Conservation (phyloP, 2,888 invertebrate species). For the Chirona hameri region DNA sequence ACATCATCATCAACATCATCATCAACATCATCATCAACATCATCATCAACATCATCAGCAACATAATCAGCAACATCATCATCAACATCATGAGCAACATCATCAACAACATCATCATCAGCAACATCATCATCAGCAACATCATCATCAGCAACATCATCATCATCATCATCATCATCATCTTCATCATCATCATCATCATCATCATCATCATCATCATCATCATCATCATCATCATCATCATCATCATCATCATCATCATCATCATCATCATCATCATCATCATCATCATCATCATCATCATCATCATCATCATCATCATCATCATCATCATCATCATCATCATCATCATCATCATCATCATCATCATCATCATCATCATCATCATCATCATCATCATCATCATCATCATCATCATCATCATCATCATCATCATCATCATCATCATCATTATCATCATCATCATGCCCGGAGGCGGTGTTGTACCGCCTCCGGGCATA, state of each 20-base stretch:
- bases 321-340: too few species aligned
- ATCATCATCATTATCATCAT: background rate
- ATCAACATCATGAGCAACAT: too few species aligned
- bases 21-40: background rate
- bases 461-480: too few species aligned
- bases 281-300: background rate
- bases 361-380: slow-evolving; percentile 22
- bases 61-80: too few species aligned
- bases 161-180: too few species aligned
- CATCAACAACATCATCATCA: too few species aligned
- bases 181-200: background rate
- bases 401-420: background rate
- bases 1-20: background rate
- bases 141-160: too few species aligned
- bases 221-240: slow-evolving; percentile 12
- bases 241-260: slow-evolving; percentile 11
- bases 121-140: too few species aligned
- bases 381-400: slow-evolving; percentile 1
- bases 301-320: background rate
- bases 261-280: background rate
- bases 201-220: background rate
- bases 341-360: background rate
- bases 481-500: too few species aligned
- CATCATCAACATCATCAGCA: too few species aligned
- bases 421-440: background rate